Conservation (phyloP, 2,113 vertebrate genomes). For the Haliaeetus leucogaster region DNA sequence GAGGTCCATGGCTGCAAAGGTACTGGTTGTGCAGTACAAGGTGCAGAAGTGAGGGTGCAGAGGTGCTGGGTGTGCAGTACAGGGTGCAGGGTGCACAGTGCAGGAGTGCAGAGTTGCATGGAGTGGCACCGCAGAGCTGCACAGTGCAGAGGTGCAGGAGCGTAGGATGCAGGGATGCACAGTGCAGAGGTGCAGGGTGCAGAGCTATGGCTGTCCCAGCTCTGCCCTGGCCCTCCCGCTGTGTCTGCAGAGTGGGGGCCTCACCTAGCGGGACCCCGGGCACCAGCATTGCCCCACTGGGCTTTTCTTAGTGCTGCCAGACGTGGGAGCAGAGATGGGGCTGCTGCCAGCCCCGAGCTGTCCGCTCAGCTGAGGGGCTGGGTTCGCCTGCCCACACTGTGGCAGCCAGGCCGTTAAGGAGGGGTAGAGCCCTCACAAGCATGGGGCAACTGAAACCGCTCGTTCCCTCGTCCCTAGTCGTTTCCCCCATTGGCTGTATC, state of each 20-base stretch:
- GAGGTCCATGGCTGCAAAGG: no score
- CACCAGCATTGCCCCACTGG: neutral
- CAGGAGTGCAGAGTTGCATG: no score
- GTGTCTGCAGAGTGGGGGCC: neutral
- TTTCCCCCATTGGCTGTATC: fast-evolving
- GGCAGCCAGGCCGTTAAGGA: neutral
- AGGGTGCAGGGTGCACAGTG: neutral
- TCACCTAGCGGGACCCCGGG: neutral
- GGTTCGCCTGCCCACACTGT: neutral
- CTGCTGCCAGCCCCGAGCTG: neutral
- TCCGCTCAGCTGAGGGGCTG: no score
- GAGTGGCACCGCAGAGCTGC: neutral
- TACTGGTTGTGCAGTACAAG: neutral
- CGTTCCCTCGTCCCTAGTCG: no score
- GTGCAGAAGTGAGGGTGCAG: neutral
- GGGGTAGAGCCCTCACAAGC: neutral
- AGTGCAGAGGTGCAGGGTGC: no score
- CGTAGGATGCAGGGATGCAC: neutral
- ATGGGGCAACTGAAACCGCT: no score
- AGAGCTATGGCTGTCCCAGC: no score
- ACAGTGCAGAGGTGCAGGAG: neutral
- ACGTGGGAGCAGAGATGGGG: neutral
- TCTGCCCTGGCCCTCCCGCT: neutral
- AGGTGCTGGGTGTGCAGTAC: neutral
- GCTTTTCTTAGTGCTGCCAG: neutral